Evolutionary conservation across 2,797 vertebrate species (phyloP).

Genomic region (Melanotaenia trifasciata): DNA sequence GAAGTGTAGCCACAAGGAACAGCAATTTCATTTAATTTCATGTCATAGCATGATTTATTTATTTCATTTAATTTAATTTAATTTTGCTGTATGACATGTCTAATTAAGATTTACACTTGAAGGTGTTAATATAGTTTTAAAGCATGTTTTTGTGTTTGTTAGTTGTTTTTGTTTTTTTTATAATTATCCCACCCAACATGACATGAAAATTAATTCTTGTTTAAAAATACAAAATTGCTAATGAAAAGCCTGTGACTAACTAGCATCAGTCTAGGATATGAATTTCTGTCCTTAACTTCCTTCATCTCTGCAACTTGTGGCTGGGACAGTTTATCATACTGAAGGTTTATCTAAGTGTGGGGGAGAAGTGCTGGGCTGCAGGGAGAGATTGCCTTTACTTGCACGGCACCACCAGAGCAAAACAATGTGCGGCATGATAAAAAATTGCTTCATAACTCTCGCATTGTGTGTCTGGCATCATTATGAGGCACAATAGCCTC

Average conservation of each 20-base stretch:
- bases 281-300: conserved; percentile 53
- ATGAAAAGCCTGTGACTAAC: conserved; percentile 36
- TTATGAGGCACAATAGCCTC: conserved; percentile 84
- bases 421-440: conserved; percentile 82
- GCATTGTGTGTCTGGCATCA: conserved; percentile 84
- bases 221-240: conserved; percentile 22
- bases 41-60: too few species aligned
- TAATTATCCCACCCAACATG: background rate
- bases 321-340: conserved; percentile 72
- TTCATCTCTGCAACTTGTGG: conserved; percentile 65
- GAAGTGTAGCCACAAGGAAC: background rate
- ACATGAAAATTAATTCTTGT: conserved; percentile 9
- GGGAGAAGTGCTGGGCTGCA: conserved; percentile 68
- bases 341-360: conserved; percentile 77
- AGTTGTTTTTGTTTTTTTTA: background rate
- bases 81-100: conserved; percentile 1
- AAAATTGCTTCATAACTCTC: conserved; percentile 85
- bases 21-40: too few species aligned
- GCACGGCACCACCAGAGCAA: conserved; percentile 75
- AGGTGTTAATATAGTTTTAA: background rate
- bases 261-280: conserved; percentile 28
- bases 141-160: background rate
- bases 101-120: conserved; percentile 6
- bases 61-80: too few species aligned
- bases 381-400: conserved; percentile 79